These are phyloP conservation scores for Pogonomyrmex californicus DNA, from an alignment of 1,140 invertebrate genomes.

Conservation along the genomic window DNA sequence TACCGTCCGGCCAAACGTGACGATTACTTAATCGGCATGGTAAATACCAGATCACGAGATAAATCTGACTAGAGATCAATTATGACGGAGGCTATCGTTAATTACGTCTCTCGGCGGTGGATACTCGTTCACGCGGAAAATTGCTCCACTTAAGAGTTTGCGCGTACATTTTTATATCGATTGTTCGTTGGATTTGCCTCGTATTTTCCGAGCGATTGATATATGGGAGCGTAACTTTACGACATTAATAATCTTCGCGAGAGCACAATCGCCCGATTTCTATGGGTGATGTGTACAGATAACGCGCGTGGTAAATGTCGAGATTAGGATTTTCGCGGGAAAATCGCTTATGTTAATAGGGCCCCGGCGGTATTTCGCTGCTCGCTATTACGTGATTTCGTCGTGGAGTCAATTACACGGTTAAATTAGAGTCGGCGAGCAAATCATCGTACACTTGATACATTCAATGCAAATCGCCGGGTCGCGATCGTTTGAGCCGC, in stretches of 20 bases:
- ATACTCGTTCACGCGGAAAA: conserved; percentile 42
- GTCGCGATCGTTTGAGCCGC: not conserved
- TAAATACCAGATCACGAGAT: conserved; percentile 6
- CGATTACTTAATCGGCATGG: conserved; percentile 15
- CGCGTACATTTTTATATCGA: conserved; percentile 1
- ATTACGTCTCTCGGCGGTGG: not conserved
- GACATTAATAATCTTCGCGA: not conserved
- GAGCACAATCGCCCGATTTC: not conserved
- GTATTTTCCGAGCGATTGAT: not conserved
- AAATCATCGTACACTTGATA: conserved; percentile 49
- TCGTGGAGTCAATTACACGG: conserved; percentile 45
- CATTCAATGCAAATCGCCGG: conserved; percentile 47
- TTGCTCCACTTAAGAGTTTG: conserved; percentile 3
- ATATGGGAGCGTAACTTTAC: not conserved
- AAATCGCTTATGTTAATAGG: conserved; percentile 22
- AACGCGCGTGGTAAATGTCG: conserved; percentile 18
- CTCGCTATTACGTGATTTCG: conserved; percentile 30
- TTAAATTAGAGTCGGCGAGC: conserved; percentile 35
- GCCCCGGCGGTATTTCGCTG: not conserved
- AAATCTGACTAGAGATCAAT: conserved; percentile 1
- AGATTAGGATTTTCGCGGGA: conserved; percentile 23
- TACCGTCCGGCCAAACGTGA: conserved; percentile 7
- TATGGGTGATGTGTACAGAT: not conserved
- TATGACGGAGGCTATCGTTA: conserved; percentile 8
- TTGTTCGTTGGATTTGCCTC: not conserved